Percentiles rank a stretch among this genome's conserved stretches.
Conservation (phyloP, 2,113 vertebrate species). For the Fulmarus glacialis region DNA sequence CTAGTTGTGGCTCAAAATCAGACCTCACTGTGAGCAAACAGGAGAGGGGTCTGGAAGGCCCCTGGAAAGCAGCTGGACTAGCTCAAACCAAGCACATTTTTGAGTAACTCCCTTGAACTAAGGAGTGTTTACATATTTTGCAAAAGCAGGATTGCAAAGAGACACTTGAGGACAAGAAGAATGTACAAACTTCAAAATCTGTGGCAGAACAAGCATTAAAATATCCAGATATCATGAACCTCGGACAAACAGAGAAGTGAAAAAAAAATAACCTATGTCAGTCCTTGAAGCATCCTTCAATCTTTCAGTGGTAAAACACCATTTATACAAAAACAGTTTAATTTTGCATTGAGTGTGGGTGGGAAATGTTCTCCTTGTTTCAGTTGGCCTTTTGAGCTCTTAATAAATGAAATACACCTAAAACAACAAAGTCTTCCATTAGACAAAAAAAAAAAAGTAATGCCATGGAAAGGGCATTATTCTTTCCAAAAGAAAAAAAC, state of each 20-base stretch:
- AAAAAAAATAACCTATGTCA: not conserved
- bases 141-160: constrained; percentile 16
- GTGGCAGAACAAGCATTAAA: not conserved
- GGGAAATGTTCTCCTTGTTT: constrained; percentile 23
- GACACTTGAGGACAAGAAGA: constrained; percentile 57
- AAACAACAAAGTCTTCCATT: constrained; percentile 16
- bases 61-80: constrained; percentile 33
- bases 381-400: constrained; percentile 9
- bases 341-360: constrained; percentile 1
- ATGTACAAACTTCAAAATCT: constrained; percentile 31
- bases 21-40: not conserved
- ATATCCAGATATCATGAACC: not conserved
- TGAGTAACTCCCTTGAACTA: constrained; percentile 45
- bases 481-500: not conserved
- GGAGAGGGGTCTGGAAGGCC: not conserved
- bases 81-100: constrained; percentile 53
- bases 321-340: not conserved
- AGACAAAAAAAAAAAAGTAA: not conserved
- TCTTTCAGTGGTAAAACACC: not conserved
- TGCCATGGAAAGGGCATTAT: not conserved
- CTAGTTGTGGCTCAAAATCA: not conserved
- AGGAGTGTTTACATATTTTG: constrained; percentile 57
- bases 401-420: constrained; percentile 42
- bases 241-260: not conserved
- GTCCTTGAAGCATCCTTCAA: not conserved